Evolutionary conservation across 2,797 vertebrate genomes (phyloP), one percentile per base, ranked within the genome.

Genomic region (Propithecus perrieri): DNA sequence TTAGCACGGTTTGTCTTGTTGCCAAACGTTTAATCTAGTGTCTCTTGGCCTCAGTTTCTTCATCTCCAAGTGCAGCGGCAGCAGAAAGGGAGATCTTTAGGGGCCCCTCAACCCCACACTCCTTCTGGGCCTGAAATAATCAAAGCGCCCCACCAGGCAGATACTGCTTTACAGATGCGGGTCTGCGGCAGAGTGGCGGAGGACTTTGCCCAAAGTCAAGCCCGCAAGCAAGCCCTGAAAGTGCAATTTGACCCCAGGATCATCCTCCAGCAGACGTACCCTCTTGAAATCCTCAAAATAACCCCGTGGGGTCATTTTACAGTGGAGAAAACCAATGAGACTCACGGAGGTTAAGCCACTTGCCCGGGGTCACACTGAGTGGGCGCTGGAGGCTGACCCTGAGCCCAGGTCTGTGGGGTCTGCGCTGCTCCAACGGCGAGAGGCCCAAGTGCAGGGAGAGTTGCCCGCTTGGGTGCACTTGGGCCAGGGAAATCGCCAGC

Each of bases 191-290:
- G 43, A 10, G 43, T 1, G 43, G 43, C 43, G 43, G 43, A 46
- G 43, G 43, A 46, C 43, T 46, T 46, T 46, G 43, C 43, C 43
- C 43, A 46, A 46, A 46, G 43, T 46, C 43, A 46, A 46, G 43
- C 17, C 63, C 48, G 5, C 46, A 71, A 28, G 14, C 28, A 59
- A 15, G 12, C 18, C 79, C 72, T 7, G 9, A 43, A 35, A 0
- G 0, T 17, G 33, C 59, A 24, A 8, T 22, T 0, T 7, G 10
- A 81, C 41, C 48, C 89, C 15, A 43, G n/a, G n/a, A 46, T 18
- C 22, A 2, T 0, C 28, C 1, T 65, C 55, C 24, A 0, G 0
- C 38, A 6, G 24, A 26, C 9, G 22, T 0, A 0, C 10, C 38
- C 43, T 43, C 35, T 5, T 5, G 1, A 11, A 46, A 67, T 26